phyloP scores from a whole-genome alignment of 2,797 vertebrate species.

The Hippopotamyrus pictus region DNA sequence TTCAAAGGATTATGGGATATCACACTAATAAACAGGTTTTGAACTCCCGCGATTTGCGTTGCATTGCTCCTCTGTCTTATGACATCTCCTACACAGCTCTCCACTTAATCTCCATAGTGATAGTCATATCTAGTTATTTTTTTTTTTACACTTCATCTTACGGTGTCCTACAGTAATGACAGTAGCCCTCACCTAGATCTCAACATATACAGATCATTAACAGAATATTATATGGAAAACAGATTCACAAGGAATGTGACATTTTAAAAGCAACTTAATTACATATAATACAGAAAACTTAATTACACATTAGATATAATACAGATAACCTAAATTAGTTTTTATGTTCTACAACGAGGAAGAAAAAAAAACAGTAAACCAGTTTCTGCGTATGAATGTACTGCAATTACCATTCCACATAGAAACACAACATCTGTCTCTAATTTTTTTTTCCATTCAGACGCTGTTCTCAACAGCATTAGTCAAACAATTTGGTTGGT shows the following conservation, averaged over 20 bases:
- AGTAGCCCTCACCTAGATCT: not conserved
- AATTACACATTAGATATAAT: not conserved
- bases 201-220: not conserved
- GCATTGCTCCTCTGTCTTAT: not conserved
- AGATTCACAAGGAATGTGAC: not conserved
- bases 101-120: not conserved
- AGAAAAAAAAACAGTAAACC: not conserved
- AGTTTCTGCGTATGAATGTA: not conserved
- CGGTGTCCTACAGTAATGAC: not conserved
- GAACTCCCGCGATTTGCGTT: not conserved
- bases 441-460: slow-evolving; percentile 9
- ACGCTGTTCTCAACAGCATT: not conserved
- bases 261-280: not conserved
- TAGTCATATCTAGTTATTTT: not conserved
- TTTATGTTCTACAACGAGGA: not conserved
- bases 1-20: not conserved
- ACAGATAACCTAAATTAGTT: not conserved
- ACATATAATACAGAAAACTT: not conserved
- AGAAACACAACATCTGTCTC: slow-evolving; percentile 3
- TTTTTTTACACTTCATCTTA: not conserved
- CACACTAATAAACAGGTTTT: slow-evolving; percentile 7
- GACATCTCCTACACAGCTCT: not conserved
- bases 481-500: slow-evolving; percentile 5
- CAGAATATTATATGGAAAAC: not conserved
- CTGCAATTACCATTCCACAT: slow-evolving; percentile 6